Evolutionary conservation across 1,140 invertebrate genomes (phyloP).

Genomic region (Atta cephalotes): DNA sequence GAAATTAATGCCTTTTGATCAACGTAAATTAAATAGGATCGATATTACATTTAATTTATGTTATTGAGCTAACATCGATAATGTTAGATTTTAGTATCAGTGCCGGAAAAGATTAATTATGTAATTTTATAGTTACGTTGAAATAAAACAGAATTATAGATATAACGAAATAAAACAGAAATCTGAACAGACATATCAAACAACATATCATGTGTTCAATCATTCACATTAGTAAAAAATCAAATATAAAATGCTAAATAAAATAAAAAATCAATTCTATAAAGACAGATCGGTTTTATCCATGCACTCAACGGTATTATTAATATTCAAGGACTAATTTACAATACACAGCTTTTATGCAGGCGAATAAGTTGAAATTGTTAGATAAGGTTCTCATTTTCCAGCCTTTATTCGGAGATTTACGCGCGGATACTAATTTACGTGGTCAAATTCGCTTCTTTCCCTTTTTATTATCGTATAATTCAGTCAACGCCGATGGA

Average conservation of each 20-base stretch:
- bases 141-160: not conserved
- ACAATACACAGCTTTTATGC: not conserved
- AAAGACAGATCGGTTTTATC: not conserved
- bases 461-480: constrained; percentile 31
- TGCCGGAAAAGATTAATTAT: not conserved
- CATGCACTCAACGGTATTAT: not conserved
- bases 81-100: no score
- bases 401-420: constrained; percentile 16
- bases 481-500: constrained; percentile 32
- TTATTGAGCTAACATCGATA: no score
- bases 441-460: constrained; percentile 37
- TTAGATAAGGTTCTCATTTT: constrained; percentile 15
- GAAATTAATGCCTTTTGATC: no score
- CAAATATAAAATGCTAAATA: no score
- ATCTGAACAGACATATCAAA: not conserved
- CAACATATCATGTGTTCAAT: not conserved
- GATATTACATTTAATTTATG: no score
- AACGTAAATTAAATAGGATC: no score
- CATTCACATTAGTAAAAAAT: not conserved
- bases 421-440: constrained; percentile 38
- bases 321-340: constrained; percentile 30
- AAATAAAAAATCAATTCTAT: not conserved
- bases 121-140: not conserved
- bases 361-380: not conserved
- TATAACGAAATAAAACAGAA: not conserved